Evolutionary conservation across 2,113 vertebrate species (phyloP), one percentile per base, ranked within the genome.

Genomic region (Willisornis vidua): DNA sequence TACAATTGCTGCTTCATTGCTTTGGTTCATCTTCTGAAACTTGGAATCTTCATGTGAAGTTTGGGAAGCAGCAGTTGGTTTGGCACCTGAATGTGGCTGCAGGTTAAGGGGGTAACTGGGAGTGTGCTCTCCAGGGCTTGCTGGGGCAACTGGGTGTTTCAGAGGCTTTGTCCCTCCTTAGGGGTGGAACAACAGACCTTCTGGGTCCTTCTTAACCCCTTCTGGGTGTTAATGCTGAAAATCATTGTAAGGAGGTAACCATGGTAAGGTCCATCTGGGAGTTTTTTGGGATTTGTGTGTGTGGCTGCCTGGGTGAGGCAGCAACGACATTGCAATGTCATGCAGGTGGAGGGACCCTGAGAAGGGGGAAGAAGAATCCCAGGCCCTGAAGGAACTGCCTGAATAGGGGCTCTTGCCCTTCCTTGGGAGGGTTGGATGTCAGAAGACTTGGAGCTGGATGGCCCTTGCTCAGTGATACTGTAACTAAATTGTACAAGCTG

Each of bases 161-260:
- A 2, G 43, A 31, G 54, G 10, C 2, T 0, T 23, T 49, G 7
- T 33, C 59, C 59, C 6, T 41, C 24, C 13, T 25, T 12, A 0
- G 25, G 58, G n/a, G 19, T 39, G 59, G 35, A 39, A 28, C 24
- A 61, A 39, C 16, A 62, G 35, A 35, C 16, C 17, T 62, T 39
- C 7, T 29, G 41, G 41, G 19, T 43, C 41, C 41, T 45, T 45
- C 22, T 28, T 65, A 65, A 23, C 62, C 19, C 41, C 41, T 31
- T 3, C 0, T 7, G 26, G 25, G 5, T 52, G 7, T 39, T 76
- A 41, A 15, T 14, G 31, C 22, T 83, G 75, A 26, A 62, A 68
- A 1, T 4, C 4, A 41, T 41, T 41, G 41, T 41, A 41, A 41
- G 5, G 12, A 58, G 46, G 23, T 63, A 33, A 37, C 70, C 14